Evolutionary conservation across 2,797 vertebrate genomes (phyloP).

Genomic region (Nyctalus aviator): DNA sequence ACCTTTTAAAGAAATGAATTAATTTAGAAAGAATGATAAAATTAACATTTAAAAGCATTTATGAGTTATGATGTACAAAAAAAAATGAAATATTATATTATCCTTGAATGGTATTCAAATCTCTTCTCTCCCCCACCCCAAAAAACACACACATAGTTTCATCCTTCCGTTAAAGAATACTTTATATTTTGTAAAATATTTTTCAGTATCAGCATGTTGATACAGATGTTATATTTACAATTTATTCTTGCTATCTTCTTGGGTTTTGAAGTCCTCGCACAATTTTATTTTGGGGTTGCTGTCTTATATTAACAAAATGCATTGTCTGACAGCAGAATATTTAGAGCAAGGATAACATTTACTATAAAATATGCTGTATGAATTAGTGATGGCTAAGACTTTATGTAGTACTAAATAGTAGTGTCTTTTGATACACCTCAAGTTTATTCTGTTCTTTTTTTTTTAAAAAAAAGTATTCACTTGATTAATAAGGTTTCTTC

Average conservation of each 20-base stretch:
- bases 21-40: not conserved
- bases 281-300: conserved; percentile 13
- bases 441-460: conserved; percentile 43
- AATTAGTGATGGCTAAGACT: not conserved
- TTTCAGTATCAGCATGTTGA: conserved; percentile 7
- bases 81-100: conserved; percentile 42
- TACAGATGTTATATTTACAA: not conserved
- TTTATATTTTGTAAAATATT: conserved; percentile 53
- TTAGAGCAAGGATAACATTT: not conserved
- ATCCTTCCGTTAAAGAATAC: conserved; percentile 20
- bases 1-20: not conserved
- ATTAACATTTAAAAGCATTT: conserved; percentile 48
- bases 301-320: not conserved
- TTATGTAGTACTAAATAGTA: not conserved
- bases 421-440: not conserved
- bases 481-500: conserved; percentile 15
- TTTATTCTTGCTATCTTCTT: conserved; percentile 21
- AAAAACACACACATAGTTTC: not conserved
- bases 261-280: not conserved
- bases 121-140: too few relatives aligned
- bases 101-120: conserved; percentile 39
- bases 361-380: not conserved
- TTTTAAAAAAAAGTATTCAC: not conserved
- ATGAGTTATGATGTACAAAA: not conserved
- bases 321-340: not conserved